phyloP scores from a whole-genome alignment of 2,888 invertebrate genomes.

The Ormia ochracea region DNA sequence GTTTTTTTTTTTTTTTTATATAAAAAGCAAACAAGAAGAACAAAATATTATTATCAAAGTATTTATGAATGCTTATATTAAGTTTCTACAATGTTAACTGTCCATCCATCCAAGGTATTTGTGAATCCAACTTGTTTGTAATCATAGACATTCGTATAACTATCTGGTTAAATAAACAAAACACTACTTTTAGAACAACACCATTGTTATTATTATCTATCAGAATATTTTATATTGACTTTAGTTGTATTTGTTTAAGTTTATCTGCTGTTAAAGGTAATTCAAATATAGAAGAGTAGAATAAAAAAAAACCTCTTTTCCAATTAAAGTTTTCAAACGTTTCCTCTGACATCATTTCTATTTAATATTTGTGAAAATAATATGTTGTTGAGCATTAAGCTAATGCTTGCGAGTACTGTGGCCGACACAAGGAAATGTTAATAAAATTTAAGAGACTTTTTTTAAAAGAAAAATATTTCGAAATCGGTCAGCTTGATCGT shows the following conservation, averaged over 20 bases:
- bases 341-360: constrained; percentile 7
- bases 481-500: not conserved
- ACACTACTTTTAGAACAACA: constrained; percentile 14
- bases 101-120: constrained; percentile 18
- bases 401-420: constrained; percentile 24
- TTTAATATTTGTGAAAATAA: constrained; percentile 1
- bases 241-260: constrained; percentile 14
- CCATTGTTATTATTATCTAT: constrained; percentile 16
- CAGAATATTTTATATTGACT: constrained; percentile 24
- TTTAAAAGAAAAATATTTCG: not conserved
- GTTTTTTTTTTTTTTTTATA: not conserved
- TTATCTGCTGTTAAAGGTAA: not conserved
- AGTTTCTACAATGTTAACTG: constrained; percentile 2
- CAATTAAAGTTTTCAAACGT: constrained; percentile 23
- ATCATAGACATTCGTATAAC: not conserved
- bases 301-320: not conserved
- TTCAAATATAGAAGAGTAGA: constrained; percentile 13
- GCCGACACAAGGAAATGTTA: not conserved
- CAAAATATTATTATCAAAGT: constrained; percentile 28
- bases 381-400: not conserved
- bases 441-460: constrained; percentile 1
- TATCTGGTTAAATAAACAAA: constrained; percentile 37
- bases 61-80: constrained; percentile 11
- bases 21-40: constrained; percentile 4
- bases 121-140: not conserved